phyloP scores from a whole-genome alignment of 2,888 invertebrate genomes.

The Zygaena filipendulae region DNA sequence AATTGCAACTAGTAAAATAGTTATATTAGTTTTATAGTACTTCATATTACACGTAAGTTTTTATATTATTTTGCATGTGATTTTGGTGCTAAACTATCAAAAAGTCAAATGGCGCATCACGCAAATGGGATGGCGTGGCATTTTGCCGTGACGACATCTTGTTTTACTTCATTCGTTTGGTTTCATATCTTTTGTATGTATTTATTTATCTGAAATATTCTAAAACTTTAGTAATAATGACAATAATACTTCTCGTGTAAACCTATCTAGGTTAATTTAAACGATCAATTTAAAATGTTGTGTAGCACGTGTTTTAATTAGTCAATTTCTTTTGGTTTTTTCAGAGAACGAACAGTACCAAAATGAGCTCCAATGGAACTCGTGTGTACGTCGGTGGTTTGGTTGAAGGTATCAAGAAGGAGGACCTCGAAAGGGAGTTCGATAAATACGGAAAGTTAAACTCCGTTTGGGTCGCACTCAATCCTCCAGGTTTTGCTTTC shows the following conservation, averaged over 20 bases:
- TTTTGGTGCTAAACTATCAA: too few relatives aligned
- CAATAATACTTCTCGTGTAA: too few relatives aligned
- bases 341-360: too few relatives aligned
- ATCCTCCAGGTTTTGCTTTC: conserved; percentile 95
- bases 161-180: conserved; percentile 59
- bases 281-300: too few relatives aligned
- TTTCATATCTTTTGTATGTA: too few relatives aligned
- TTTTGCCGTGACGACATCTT: conserved; percentile 59
- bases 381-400: conserved; percentile 92
- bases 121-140: conserved; percentile 64
- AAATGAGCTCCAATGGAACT: conserved; percentile 68
- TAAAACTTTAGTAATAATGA: too few relatives aligned
- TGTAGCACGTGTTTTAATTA: conserved; percentile 8
- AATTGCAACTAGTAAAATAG: too few relatives aligned
- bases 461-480: conserved; percentile 93
- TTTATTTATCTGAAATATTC: too few relatives aligned
- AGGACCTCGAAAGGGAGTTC: conserved; percentile 91
- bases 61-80: conserved; percentile 19
- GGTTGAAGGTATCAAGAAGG: conserved; percentile 89
- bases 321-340: too few relatives aligned
- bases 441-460: conserved; percentile 92
- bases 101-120: too few relatives aligned
- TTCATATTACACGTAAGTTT: conserved; percentile 51
- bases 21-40: too few relatives aligned
- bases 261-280: too few relatives aligned